phyloP scores from a whole-genome alignment of 2,797 vertebrate genomes.

The Menidia menidia region DNA sequence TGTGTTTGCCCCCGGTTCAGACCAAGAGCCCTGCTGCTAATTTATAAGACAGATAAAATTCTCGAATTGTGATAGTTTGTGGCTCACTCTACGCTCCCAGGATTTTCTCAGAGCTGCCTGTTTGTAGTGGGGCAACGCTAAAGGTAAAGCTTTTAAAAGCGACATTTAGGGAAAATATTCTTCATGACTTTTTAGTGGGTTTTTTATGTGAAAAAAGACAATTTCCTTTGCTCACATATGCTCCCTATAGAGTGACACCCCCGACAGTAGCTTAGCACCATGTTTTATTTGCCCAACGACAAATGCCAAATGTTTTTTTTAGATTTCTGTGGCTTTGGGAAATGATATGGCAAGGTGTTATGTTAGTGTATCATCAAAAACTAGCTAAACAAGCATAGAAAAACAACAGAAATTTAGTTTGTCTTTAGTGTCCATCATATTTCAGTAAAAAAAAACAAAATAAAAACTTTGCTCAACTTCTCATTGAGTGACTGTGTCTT shows the following conservation, averaged over 20 bases:
- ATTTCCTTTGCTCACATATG: not conserved
- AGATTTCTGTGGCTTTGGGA: not conserved
- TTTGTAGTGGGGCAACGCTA: slow-evolving; percentile 37
- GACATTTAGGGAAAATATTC: slow-evolving; percentile 28
- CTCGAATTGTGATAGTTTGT: slow-evolving; percentile 61
- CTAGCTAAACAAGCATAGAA: too few relatives aligned
- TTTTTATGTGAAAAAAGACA: not conserved
- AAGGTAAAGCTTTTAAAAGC: slow-evolving; percentile 30
- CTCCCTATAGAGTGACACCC: not conserved
- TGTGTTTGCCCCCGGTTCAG: slow-evolving; percentile 69
- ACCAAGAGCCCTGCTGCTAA: slow-evolving; percentile 66
- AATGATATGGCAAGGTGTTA: too few relatives aligned
- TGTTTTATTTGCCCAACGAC: not conserved
- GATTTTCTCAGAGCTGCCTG: slow-evolving; percentile 18
- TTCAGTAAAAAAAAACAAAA: slow-evolving; percentile 54
- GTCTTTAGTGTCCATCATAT: slow-evolving; percentile 56
- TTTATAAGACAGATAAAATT: slow-evolving; percentile 81
- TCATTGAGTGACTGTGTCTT: slow-evolving; percentile 52
- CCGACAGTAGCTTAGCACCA: not conserved
- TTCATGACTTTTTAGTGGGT: not conserved
- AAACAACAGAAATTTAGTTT: not conserved
- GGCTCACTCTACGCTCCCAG: slow-evolving; percentile 7
- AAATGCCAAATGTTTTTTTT: not conserved
- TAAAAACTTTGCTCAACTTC: slow-evolving; percentile 49
- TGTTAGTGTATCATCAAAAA: too few relatives aligned